Conservation (phyloP, 2,113 vertebrate genomes). For the Charina bottae region DNA sequence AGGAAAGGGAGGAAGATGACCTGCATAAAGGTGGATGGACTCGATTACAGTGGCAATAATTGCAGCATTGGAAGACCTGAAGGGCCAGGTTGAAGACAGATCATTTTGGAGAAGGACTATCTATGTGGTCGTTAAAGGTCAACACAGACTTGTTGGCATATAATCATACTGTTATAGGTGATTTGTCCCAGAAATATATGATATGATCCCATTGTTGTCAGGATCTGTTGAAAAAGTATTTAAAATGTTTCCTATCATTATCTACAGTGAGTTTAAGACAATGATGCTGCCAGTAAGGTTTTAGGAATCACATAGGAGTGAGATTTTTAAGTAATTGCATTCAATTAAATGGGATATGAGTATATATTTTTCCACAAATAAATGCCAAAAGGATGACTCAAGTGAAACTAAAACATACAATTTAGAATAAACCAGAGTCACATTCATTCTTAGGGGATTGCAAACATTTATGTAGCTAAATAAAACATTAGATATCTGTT, state of each 20-base stretch:
- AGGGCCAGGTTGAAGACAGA: no score
- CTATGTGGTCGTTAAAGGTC: no score
- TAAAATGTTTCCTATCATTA: slow-evolving; percentile 68
- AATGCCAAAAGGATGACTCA: slow-evolving; percentile 54
- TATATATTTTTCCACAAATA: slow-evolving; percentile 61
- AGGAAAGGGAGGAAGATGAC: no score
- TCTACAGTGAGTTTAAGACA: slow-evolving; percentile 58
- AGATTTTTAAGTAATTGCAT: slow-evolving; percentile 57
- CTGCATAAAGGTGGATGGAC: no score
- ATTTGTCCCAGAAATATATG: slow-evolving; percentile 59
- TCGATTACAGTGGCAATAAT: no score
- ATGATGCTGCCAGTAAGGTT: slow-evolving; percentile 59
- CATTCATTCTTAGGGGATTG: no score
- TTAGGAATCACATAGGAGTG: slow-evolving; percentile 61
- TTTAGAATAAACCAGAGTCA: background rate
- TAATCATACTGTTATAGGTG: slow-evolving; percentile 56
- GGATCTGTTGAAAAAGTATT: slow-evolving; percentile 74
- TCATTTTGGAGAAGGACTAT: no score
- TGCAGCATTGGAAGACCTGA: no score
- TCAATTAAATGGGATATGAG: slow-evolving; percentile 49
- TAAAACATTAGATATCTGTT: no score
- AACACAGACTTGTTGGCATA: no score
- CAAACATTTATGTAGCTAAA: no score
- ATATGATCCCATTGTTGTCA: slow-evolving; percentile 62
- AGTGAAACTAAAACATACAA: slow-evolving; percentile 42